Conservation (phyloP, 2,797 vertebrate species). For the Anas flavirostris region DNA sequence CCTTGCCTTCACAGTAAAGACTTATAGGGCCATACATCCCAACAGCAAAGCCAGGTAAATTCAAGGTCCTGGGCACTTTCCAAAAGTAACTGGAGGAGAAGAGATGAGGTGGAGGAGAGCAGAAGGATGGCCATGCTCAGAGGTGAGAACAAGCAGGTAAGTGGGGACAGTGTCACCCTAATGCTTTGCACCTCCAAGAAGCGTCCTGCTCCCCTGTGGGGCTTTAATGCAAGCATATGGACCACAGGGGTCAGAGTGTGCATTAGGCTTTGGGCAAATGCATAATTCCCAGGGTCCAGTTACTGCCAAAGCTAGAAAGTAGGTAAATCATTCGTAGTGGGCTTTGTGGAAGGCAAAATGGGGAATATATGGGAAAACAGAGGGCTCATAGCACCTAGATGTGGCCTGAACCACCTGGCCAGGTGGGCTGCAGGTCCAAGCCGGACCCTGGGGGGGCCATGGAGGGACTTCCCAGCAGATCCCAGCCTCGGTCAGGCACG, state of each 20-base stretch:
- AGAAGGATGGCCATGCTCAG: rapidly evolving
- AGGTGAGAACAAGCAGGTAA: rapidly evolving
- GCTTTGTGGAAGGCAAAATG: neutral
- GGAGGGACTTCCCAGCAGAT: neutral
- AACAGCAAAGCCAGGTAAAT: neutral
- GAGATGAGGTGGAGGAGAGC: neutral
- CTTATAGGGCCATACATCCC: neutral
- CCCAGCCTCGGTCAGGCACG: neutral
- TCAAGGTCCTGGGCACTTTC: neutral
- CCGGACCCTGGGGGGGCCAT: neutral
- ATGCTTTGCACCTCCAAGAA: neutral
- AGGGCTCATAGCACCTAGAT: neutral
- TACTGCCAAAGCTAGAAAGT: neutral
- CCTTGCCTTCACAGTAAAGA: neutral
- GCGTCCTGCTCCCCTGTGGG: neutral
- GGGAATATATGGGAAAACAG: neutral
- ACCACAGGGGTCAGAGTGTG: neutral
- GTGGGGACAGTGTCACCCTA: rapidly evolving
- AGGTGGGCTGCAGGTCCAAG: rapidly evolving
- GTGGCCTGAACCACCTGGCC: neutral
- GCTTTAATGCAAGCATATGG: neutral
- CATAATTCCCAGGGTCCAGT: neutral
- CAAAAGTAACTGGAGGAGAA: neutral
- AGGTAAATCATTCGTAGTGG: neutral
- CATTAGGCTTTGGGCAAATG: rapidly evolving